A percentile compares a stretch with the other conserved stretches of the same genome.
Conservation (phyloP, 2,888 invertebrate genomes). For the Dryobotodes eremita region DNA sequence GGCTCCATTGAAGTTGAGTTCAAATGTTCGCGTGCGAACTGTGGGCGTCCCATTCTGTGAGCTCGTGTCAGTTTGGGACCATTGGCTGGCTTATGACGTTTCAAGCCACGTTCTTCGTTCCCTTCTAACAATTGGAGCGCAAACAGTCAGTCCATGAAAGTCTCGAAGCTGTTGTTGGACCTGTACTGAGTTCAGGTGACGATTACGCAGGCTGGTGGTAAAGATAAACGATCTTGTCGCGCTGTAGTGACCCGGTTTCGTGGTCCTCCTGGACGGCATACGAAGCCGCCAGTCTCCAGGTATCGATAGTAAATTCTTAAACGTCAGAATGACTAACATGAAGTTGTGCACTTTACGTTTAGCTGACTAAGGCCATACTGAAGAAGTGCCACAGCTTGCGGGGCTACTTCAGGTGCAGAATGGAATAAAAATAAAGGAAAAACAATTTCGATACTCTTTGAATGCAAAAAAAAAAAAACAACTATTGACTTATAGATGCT, state of each 20-base stretch:
- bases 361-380: background rate
- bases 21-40: background rate
- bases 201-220: background rate
- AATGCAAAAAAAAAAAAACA: background rate
- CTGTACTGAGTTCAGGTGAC: too few species aligned
- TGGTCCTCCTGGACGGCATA: background rate
- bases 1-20: background rate
- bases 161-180: too few species aligned
- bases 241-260: background rate
- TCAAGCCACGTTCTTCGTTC: too few species aligned
- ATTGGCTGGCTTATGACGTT: background rate
- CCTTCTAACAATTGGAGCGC: background rate
- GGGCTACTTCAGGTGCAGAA: background rate
- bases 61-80: background rate
- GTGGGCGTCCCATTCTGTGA: background rate
- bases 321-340: background rate
- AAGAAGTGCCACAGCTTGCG: too few species aligned
- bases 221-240: background rate
- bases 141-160: background rate
- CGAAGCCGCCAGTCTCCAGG: background rate
- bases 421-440: background rate
- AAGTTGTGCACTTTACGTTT: background rate
- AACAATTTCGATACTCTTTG: background rate
- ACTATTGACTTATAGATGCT: background rate
- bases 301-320: background rate